Conservation (phyloP, 2,888 invertebrate species). For the Habrosyne pyritoides region DNA sequence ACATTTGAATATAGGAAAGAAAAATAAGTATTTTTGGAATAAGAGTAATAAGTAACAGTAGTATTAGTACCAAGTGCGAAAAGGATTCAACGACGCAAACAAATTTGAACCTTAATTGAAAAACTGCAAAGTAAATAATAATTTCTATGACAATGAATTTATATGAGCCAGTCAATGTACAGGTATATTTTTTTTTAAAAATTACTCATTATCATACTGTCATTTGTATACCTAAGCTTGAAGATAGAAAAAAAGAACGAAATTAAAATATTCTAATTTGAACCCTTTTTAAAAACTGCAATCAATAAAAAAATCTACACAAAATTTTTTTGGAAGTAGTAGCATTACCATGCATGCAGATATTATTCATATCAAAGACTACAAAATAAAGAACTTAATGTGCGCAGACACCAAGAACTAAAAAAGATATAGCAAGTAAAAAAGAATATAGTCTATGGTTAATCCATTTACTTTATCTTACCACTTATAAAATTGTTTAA, state of each 20-base stretch:
- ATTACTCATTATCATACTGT: too few species aligned
- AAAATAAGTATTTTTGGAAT: slow-evolving; percentile 8
- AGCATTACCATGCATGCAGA: neutral
- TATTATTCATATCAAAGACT: neutral
- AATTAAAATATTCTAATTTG: too few species aligned
- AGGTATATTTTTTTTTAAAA: too few species aligned
- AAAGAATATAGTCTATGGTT: neutral
- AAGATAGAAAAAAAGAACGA: too few species aligned
- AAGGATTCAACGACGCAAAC: neutral
- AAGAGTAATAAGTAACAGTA: neutral
- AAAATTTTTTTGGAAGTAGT: too few species aligned
- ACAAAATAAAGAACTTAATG: neutral
- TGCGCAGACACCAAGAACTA: neutral
- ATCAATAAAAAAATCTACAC: too few species aligned
- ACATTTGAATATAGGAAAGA: slow-evolving; percentile 21
- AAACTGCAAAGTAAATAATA: too few species aligned
- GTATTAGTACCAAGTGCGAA: neutral
- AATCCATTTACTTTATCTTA: neutral
- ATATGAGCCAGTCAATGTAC: too few species aligned
- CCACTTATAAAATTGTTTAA: neutral
- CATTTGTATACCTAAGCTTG: too few species aligned
- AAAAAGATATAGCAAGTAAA: neutral
- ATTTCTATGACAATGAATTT: neutral
- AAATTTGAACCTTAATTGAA: neutral
- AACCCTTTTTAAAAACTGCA: too few species aligned